Evolutionary conservation across 2,888 invertebrate species (phyloP), one percentile per base, ranked within the genome.

Genomic region (Pyrocoelia pectoralis): DNA sequence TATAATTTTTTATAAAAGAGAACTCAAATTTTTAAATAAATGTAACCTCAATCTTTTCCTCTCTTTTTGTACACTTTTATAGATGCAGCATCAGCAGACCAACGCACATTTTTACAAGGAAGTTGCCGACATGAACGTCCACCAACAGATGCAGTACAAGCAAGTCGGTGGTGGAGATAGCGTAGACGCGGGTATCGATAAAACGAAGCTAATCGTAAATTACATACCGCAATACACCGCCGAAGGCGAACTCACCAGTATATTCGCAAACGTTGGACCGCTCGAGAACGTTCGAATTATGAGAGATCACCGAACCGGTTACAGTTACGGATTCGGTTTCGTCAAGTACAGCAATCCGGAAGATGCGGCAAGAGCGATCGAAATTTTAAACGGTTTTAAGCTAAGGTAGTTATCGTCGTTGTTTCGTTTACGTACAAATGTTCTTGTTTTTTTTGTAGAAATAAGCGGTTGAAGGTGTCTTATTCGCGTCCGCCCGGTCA

Each of bases 281-380:
- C 89, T 97, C 49, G 95, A 95, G 79, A 93, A 92, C 73, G 94
- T 94, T 80, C 88, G 95, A 74, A 93, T 97, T 73, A 95, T 95
- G 94, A 91, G 92, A 82, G 94, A 95, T 79, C 85, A 82, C 60
- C 84, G 93, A 88, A 95, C 96, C 81, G 95, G 95, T 51, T 97
- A 97, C 84, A 96, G 96, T 82, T 97, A 93, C 82, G 97, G 97
- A 41, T 97, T 96, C 82, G 97, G 96, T 40, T 97, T 97, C 83
- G 95, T 97, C 48, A 96, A 97, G 82, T 97, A 92, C 81, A 87
- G 89, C 56, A 88, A 89, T 62, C 91, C 92, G 68, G 91, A 92
- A 77, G 94, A 96, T 82, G 96, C 97, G 33, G 83, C 88, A 57
- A 87, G 91, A 72, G 97, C 97, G 50, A 95, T 97, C 69, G 89